Evolutionary conservation across 2,797 vertebrate species (phyloP).

Genomic region (Cossypha niveicapilla): DNA sequence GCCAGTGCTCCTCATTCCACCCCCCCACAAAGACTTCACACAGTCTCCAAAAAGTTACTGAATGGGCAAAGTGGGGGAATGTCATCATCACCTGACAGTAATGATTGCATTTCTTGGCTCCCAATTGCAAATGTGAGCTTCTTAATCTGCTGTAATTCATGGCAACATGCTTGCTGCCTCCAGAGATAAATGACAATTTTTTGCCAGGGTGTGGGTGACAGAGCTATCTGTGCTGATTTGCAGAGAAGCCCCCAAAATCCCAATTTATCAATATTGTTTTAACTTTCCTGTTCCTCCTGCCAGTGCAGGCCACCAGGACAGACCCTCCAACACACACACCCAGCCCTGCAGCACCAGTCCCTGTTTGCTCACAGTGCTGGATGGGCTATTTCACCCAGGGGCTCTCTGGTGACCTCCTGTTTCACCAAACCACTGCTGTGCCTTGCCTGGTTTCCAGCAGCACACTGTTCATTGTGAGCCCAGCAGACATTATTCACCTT

Average conservation of each 20-base stretch:
- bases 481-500: background rate
- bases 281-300: background rate
- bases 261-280: background rate
- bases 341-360: background rate
- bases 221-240: constrained; percentile 17
- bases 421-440: background rate
- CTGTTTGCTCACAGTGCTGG: background rate
- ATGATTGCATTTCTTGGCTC: constrained; percentile 3
- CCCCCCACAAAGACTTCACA: background rate
- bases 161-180: background rate
- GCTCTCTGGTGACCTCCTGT: background rate
- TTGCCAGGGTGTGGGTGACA: background rate
- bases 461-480: rapidly evolving
- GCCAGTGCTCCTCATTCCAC: background rate
- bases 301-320: too few species aligned
- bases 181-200: background rate
- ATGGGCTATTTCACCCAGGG: background rate
- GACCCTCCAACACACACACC: background rate
- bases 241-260: background rate
- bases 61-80: background rate
- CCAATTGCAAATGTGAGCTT: background rate
- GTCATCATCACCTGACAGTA: constrained; percentile 34
- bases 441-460: background rate
- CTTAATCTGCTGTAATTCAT: constrained; percentile 17
- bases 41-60: background rate